Evolutionary conservation across 2,888 invertebrate species (phyloP).

Genomic region (Crematogaster levior): DNA sequence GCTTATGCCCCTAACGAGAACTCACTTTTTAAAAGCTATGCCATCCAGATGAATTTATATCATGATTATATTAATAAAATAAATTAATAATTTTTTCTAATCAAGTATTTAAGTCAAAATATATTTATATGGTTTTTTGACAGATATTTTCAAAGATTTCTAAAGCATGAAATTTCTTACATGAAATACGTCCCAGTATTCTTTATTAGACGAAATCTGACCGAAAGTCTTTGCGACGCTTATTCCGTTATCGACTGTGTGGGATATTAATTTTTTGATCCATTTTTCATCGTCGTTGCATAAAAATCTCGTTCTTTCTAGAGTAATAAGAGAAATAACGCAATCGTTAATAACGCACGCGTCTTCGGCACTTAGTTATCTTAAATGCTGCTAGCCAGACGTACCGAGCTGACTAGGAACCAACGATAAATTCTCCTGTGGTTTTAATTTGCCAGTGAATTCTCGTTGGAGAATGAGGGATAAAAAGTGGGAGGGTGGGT

Average conservation of each 20-base stretch:
- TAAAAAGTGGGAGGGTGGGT: constrained; percentile 47
- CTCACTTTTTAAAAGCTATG: neutral
- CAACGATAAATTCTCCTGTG: constrained; percentile 74
- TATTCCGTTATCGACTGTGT: constrained; percentile 12
- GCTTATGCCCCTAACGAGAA: neutral
- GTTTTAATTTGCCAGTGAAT: constrained; percentile 78
- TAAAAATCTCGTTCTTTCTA: constrained; percentile 54
- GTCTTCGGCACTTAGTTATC: constrained; percentile 75
- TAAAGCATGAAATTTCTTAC: too few relatives aligned
- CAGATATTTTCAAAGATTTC: neutral
- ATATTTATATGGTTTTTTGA: neutral
- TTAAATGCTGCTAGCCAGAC: constrained; percentile 73
- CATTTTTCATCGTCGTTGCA: constrained; percentile 52
- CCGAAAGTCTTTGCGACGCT: neutral
- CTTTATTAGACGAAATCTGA: neutral
- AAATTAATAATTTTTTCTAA: too few relatives aligned
- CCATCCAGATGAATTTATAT: too few relatives aligned
- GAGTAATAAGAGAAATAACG: constrained; percentile 70
- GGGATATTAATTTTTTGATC: constrained; percentile 56
- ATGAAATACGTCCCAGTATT: neutral
- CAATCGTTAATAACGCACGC: constrained; percentile 73
- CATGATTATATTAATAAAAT: neutral
- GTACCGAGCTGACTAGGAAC: constrained; percentile 62
- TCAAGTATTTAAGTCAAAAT: neutral
- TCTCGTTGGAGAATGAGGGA: constrained; percentile 55